These are phyloP conservation scores for Caenorhabditis angaria DNA, from an alignment of 2,888 invertebrate genomes.

Conservation along the genomic window DNA sequence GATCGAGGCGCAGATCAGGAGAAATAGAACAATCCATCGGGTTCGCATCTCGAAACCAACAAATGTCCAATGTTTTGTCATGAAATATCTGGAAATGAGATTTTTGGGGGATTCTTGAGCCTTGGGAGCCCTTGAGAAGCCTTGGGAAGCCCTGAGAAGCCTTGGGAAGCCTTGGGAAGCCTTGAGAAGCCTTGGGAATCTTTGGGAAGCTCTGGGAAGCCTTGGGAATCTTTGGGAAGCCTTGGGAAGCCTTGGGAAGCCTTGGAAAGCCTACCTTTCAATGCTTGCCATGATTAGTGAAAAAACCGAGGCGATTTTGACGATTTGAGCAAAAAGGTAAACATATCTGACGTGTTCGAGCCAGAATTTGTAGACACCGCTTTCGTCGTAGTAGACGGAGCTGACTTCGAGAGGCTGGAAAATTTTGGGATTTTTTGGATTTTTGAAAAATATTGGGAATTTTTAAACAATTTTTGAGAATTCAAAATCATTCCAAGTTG, in stretches of 20 bases:
- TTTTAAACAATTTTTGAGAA: too few species aligned
- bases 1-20: constrained; percentile 52
- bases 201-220: too few species aligned
- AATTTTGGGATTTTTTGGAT: too few species aligned
- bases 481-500: too few species aligned
- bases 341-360: constrained; percentile 48
- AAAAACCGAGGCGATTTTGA: constrained; percentile 69
- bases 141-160: too few species aligned
- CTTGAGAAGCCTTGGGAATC: too few species aligned
- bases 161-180: too few species aligned
- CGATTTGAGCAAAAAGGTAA: constrained; percentile 63
- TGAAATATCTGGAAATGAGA: constrained; percentile 51
- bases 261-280: constrained; percentile 60
- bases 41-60: constrained; percentile 68
- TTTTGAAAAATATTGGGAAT: too few species aligned
- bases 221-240: too few species aligned
- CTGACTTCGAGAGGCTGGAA: constrained; percentile 66
- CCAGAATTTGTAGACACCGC: constrained; percentile 58
- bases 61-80: constrained; percentile 70
- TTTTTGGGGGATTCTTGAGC: background rate
- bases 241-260: too few species aligned
- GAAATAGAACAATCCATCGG: constrained; percentile 65
- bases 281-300: constrained; percentile 69
- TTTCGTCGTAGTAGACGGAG: constrained; percentile 60
- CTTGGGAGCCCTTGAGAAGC: too few species aligned